A percentile compares a stretch with the other conserved stretches of the same genome.
phyloP scores from a whole-genome alignment of 37 sponge, comb jelly and placozoan species.

The Corticium candelabrum region DNA sequence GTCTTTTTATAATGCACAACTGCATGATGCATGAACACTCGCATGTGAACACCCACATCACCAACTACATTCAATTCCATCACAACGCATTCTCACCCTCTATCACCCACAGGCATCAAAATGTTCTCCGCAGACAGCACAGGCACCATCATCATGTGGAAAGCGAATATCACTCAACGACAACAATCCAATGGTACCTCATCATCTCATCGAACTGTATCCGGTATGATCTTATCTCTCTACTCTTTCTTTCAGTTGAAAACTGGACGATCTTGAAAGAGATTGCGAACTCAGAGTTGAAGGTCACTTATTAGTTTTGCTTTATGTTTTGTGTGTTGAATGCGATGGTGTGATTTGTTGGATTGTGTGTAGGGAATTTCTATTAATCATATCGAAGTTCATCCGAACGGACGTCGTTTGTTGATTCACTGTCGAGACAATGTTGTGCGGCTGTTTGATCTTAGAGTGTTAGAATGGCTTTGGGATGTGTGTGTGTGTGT shows the following conservation, averaged over 20 bases:
- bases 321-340: background rate
- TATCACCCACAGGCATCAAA: background rate
- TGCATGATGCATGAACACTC: no score
- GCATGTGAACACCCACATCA: no score
- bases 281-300: background rate
- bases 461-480: background rate
- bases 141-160: constrained; percentile 49
- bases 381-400: background rate
- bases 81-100: no score
- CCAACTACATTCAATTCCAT: no score
- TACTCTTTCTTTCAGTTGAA: background rate
- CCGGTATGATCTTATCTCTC: background rate
- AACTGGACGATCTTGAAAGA: background rate
- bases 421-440: background rate
- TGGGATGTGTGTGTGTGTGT: background rate
- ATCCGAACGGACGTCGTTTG: background rate
- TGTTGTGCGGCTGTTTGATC: background rate
- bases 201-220: background rate
- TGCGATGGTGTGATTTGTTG: background rate
- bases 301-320: background rate
- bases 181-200: background rate
- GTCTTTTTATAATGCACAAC: no score
- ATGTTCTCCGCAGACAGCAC: constrained; percentile 59
- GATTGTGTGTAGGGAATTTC: background rate
- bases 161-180: background rate